phyloP scores from a whole-genome alignment of 2,113 vertebrate genomes.

The Oreocharis arfaki region DNA sequence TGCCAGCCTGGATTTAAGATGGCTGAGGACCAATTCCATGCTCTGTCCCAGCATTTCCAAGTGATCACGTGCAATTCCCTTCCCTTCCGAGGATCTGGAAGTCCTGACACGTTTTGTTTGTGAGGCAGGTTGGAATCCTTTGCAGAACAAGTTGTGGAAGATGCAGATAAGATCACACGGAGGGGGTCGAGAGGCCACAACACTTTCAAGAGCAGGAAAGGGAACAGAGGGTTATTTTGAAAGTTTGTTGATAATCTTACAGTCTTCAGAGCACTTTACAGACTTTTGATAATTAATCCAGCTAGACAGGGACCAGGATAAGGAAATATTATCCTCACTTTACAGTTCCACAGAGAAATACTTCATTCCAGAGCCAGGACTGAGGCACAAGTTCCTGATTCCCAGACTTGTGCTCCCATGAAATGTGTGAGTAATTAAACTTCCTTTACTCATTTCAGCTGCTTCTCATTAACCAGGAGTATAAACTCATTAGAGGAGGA shows the following conservation, averaged over 20 bases:
- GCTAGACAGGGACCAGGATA: not conserved
- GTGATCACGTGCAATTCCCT: not conserved
- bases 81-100: not conserved
- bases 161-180: not conserved
- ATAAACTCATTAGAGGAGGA: not conserved
- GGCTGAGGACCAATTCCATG: not conserved
- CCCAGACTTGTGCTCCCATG: not conserved
- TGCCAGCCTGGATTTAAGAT: not conserved
- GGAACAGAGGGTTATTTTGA: not conserved
- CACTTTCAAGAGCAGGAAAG: not conserved
- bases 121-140: not conserved
- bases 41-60: not conserved
- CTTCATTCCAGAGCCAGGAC: not conserved
- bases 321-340: not conserved
- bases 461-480: not conserved
- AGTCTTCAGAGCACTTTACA: not conserved
- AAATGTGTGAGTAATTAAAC: constrained; percentile 9
- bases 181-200: not conserved
- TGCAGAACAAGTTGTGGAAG: not conserved
- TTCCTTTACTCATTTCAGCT: not conserved
- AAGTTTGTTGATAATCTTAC: not conserved
- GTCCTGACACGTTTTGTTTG: accelerated
- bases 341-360: not conserved
- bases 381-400: not conserved
- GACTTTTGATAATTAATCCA: not conserved